phyloP scores from a whole-genome alignment of 1,140 invertebrate species.

The Cherax destructor region DNA sequence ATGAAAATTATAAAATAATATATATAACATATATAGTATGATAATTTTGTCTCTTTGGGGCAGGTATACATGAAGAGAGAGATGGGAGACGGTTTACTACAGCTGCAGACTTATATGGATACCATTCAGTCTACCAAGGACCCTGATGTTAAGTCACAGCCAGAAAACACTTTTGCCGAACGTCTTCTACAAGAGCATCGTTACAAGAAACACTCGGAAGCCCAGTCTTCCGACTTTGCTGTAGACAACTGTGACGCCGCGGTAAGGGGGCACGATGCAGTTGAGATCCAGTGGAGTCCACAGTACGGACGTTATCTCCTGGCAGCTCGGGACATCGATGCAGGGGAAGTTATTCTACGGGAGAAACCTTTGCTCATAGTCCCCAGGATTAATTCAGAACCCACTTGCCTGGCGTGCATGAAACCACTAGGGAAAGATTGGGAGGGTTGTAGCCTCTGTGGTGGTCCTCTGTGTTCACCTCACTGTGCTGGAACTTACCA shows the following conservation, averaged over 20 bases:
- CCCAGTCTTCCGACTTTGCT: not conserved
- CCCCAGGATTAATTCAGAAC: constrained; percentile 27
- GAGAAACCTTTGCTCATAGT: constrained; percentile 44
- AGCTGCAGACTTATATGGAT: not conserved
- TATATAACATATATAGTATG: not conserved
- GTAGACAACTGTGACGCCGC: not conserved
- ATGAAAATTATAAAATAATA: not conserved
- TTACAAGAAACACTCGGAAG: not conserved
- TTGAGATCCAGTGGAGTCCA: constrained; percentile 1
- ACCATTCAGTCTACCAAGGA: not conserved
- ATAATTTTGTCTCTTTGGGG: not conserved
- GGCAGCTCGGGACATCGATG: constrained; percentile 6
- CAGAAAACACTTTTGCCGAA: not conserved
- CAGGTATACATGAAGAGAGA: not conserved
- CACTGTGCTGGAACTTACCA: constrained; percentile 4
- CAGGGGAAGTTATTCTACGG: constrained; percentile 35
- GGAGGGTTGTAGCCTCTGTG: constrained; percentile 81
- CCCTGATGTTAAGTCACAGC: not conserved
- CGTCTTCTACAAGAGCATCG: not conserved
- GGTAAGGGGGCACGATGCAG: not conserved
- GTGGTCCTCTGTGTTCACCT: constrained; percentile 83
- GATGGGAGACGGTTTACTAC: not conserved
- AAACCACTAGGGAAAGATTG: not conserved
- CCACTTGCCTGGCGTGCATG: constrained; percentile 50
- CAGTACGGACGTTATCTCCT: constrained; percentile 26